Conservation (phyloP, 2,888 invertebrate species). For the Willowsia nigromaculata region DNA sequence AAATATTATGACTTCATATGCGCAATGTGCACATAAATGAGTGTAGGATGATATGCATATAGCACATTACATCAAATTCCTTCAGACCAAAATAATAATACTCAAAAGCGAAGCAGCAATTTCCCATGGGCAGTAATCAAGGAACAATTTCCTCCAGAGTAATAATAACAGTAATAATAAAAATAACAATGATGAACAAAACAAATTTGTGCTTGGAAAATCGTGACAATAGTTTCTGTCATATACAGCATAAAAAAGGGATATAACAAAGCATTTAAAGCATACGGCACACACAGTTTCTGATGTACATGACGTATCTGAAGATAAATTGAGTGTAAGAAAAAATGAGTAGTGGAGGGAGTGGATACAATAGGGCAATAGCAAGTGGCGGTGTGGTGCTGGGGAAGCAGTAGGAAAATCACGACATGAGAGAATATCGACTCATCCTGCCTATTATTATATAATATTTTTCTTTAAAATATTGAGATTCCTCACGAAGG, state of each 20-base stretch:
- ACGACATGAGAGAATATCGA: conserved; percentile 39
- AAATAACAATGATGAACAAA: conserved; percentile 71
- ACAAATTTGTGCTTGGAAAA: conserved; percentile 71
- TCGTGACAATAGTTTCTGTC: conserved; percentile 66
- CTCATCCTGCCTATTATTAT: conserved; percentile 5
- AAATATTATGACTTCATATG: conserved; percentile 1
- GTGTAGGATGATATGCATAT: not conserved
- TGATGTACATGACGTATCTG: not conserved
- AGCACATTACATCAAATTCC: conserved; percentile 19
- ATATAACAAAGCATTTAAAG: not conserved
- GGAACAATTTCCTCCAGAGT: conserved; percentile 71
- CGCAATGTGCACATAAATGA: not conserved
- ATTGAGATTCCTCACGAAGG: conserved; percentile 58
- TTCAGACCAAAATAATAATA: conserved; percentile 26
- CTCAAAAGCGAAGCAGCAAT: conserved; percentile 60
- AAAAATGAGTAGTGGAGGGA: conserved; percentile 7
- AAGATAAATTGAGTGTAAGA: conserved; percentile 4
- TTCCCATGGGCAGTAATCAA: conserved; percentile 71
- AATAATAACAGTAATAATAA: conserved; percentile 73
- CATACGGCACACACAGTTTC: not conserved
- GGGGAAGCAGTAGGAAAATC: conserved; percentile 13
- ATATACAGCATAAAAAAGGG: not conserved
- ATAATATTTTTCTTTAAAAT: conserved; percentile 12
- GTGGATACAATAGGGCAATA: not conserved
- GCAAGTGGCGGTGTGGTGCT: not conserved